Percentiles rank a stretch among this genome's conserved stretches.
Evolutionary conservation across 2,797 vertebrate species (phyloP).

Genomic region (Vespertilio murinus): DNA sequence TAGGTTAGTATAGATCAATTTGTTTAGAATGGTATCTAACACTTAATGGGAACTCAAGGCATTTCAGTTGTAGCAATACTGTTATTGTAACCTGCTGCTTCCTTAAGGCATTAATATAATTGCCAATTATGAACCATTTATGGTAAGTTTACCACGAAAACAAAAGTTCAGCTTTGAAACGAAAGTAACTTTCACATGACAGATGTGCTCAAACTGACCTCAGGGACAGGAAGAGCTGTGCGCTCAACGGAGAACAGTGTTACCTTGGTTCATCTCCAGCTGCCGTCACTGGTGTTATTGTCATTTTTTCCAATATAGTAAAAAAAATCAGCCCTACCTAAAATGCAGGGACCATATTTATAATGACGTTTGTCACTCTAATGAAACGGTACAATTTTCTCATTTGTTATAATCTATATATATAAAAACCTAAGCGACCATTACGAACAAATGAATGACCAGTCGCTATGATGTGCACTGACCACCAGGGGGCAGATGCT

Average conservation of each 20-base stretch:
- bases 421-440: too few species aligned
- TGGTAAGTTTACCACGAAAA: conserved; percentile 22
- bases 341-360: neutral
- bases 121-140: neutral
- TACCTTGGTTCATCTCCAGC: neutral
- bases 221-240: neutral
- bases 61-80: neutral
- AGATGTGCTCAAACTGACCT: neutral
- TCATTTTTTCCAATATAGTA: neutral
- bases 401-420: neutral
- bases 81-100: neutral
- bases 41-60: neutral
- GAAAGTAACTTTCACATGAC: conserved; percentile 23
- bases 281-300: neutral
- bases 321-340: neutral
- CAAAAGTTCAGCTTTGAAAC: conserved; percentile 6
- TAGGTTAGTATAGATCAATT: neutral
- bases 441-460: too few species aligned
- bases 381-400: neutral
- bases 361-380: neutral
- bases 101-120: neutral
- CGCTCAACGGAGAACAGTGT: neutral
- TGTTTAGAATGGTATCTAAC: neutral
- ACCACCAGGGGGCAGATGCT: too few species aligned
- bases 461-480: too few species aligned